Evolutionary conservation across 2,113 vertebrate species (phyloP), one percentile per base, ranked within the genome.

Genomic region (Pteronura brasiliensis): DNA sequence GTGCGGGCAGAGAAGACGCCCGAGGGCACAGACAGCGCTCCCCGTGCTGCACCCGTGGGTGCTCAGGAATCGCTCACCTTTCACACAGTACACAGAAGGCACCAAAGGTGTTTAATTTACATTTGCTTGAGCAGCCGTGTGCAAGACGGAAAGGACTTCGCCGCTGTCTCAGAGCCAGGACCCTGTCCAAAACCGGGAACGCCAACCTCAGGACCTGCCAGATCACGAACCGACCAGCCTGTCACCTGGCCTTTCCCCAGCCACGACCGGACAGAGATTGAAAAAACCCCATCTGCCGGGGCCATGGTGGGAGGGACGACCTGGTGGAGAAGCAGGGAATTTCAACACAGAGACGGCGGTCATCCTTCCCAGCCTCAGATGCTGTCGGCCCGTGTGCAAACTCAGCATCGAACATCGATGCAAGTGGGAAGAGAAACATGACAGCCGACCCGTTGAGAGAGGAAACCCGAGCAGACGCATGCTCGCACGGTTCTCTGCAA

Each of bases 331-430:
- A 27, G 17, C 4, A 15, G 57, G 36, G 34, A 23, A 29, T 36
- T 17, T 52, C 52, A 42, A 29, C 18, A 39, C 10, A 27, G 29
- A 2, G 34, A 13, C 36, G 17, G 2, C 10, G 10, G 12, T 4
- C 0, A 21, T n/a, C 39, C 42, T 39, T 3, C 44, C 44, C 34
- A 21, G 7, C 29, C 34, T 8, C 42, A 34, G 15, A 18, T 12
- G 20, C 71, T 0, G 2, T 52, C 23, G 6, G 59, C 7, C n/a
- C 39, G 3, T 8, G 17, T 3, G 12, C 29, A 42, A 36, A 42
- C 17, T 31, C 9, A 1, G n/a, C 86, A 12, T 4, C 7, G 13
- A 12, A 34, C n/a, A 31, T 1, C 20, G 0, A 1, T 0, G 0
- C 4, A 29, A 21, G 36, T 0, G 0, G 42, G 63, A 17, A 95